Percentiles rank a stretch among this genome's conserved stretches.
Conservation (phyloP, 1,140 invertebrate genomes). For the Drosophila sp. region DNA sequence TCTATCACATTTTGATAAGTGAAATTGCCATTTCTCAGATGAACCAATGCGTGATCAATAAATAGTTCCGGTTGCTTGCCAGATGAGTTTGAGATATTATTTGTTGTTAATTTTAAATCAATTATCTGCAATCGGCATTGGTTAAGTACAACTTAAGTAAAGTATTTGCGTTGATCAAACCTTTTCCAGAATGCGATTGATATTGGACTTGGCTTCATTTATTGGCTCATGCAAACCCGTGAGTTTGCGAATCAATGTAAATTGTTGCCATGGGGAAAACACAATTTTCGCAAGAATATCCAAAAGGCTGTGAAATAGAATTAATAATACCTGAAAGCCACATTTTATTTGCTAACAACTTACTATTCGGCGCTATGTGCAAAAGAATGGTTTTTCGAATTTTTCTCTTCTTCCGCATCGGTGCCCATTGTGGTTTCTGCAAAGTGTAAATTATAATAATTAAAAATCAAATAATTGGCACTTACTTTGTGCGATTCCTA, state of each 20-base stretch:
- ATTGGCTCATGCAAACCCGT: neutral
- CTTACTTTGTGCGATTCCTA: constrained; percentile 55
- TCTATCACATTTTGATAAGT: constrained; percentile 45
- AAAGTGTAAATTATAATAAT: neutral
- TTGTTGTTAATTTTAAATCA: neutral
- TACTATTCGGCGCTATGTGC: constrained; percentile 23
- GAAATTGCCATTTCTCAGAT: constrained; percentile 37
- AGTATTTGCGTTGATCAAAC: neutral
- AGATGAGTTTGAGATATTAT: neutral
- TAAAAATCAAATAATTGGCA: neutral
- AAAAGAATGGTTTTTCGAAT: neutral
- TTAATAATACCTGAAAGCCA: neutral
- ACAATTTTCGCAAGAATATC: neutral
- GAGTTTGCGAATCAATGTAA: neutral
- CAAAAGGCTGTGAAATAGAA: neutral
- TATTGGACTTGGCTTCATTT: constrained; percentile 2
- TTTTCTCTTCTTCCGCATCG: constrained; percentile 25
- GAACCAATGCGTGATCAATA: neutral
- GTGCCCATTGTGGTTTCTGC: constrained; percentile 62
- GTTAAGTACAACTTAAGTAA: neutral
- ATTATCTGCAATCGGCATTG: neutral
- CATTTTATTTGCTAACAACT: constrained; percentile 29
- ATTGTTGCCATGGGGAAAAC: neutral
- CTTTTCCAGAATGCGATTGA: neutral
- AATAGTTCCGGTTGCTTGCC: neutral